Evolutionary conservation across 2,797 vertebrate species (phyloP).

Genomic region (Podarcis siculus): DNA sequence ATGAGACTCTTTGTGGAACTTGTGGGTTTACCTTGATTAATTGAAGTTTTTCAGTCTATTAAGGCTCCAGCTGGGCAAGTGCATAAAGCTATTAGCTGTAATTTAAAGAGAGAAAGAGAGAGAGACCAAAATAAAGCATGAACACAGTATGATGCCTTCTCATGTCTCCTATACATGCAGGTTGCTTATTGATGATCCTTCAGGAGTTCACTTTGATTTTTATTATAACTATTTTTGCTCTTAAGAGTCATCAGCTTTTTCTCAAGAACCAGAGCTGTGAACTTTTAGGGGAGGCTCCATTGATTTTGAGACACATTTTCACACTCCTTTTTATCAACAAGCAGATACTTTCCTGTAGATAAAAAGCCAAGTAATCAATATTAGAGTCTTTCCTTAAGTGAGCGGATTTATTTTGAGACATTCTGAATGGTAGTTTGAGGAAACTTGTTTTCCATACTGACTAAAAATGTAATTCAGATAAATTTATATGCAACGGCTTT

Average conservation of each 20-base stretch:
- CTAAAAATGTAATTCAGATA: not conserved
- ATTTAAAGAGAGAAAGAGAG: not conserved
- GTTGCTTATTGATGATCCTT: not conserved
- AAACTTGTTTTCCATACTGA: constrained; percentile 1
- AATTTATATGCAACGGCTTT: not conserved
- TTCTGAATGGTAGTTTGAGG: constrained; percentile 19
- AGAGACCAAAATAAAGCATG: not conserved
- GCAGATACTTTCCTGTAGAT: constrained; percentile 15
- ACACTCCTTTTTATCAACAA: not conserved
- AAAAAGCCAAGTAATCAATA: constrained; percentile 7
- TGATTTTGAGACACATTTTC: not conserved
- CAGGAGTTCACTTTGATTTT: constrained; percentile 3
- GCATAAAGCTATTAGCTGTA: constrained; percentile 7
- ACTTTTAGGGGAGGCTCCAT: not conserved
- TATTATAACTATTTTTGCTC: not conserved
- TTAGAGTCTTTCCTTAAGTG: not conserved
- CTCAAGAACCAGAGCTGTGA: not conserved
- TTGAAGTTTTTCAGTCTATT: not conserved
- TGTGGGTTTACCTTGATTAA: constrained; percentile 12
- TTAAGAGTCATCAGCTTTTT: not conserved
- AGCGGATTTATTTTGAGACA: not conserved
- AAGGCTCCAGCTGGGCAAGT: constrained; percentile 19
- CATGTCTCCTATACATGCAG: not conserved
- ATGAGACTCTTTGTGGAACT: not conserved
- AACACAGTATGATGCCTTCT: not conserved